These are phyloP conservation scores for Ovis aries DNA, from an alignment of 2,113 vertebrate genomes.

Conservation along the genomic window ARS-UI_Ramb_v3.0 NC_056054.1:257155501-257156000, in stretches of 20 bases:
- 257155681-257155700: neutral
- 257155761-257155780: neutral
- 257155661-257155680: neutral
- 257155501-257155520: neutral
- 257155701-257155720: neutral
- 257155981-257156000: no score
- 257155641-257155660: neutral
- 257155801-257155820: neutral
- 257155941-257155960: no score
- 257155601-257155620: neutral
- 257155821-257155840: neutral
- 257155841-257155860: neutral
- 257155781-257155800: neutral
- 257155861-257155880: neutral
- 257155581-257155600: neutral
- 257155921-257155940: no score
- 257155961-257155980: no score
- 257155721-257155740: neutral
- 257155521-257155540: neutral
- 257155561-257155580: neutral
- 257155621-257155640: neutral
- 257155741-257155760: fast-evolving
- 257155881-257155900: neutral
- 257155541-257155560: neutral
- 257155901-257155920: neutral